Conservation (phyloP, 2,888 invertebrate genomes). For the Cerceris rybyensis region DNA sequence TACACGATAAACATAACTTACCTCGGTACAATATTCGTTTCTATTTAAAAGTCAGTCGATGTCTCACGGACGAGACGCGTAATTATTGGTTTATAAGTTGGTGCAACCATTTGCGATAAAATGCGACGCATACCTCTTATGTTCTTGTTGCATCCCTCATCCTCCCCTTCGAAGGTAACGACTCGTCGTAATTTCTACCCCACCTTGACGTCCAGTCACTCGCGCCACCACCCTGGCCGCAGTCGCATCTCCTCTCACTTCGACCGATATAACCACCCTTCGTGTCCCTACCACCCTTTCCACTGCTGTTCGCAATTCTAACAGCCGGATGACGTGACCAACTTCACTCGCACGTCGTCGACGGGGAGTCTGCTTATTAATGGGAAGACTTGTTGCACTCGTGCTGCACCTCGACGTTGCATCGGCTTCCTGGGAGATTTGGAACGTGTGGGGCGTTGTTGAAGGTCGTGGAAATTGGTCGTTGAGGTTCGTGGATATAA, state of each 20-base stretch:
- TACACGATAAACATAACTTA: too few species aligned
- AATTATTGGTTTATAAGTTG: neutral
- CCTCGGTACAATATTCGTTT: too few species aligned
- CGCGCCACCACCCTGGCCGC: slow-evolving; percentile 13
- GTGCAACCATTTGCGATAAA: slow-evolving; percentile 2
- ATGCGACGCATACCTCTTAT: slow-evolving; percentile 26
- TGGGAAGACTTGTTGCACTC: slow-evolving; percentile 67
- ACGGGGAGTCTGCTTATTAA: slow-evolving; percentile 58
- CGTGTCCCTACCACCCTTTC: slow-evolving; percentile 27
- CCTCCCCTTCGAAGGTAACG: slow-evolving; percentile 32
- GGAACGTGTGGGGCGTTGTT: neutral
- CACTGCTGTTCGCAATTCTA: slow-evolving; percentile 37
- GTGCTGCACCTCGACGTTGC: slow-evolving; percentile 22
- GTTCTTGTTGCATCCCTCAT: slow-evolving; percentile 44
- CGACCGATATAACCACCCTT: slow-evolving; percentile 10
- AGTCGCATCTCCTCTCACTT: slow-evolving; percentile 4
- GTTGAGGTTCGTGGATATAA: neutral
- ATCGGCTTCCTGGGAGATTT: slow-evolving; percentile 8
- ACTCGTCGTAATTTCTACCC: slow-evolving; percentile 38
- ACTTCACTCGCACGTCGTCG: slow-evolving; percentile 47
- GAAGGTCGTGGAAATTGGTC: neutral
- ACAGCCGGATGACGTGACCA: slow-evolving; percentile 50
- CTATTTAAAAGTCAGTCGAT: too few species aligned
- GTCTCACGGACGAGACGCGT: neutral
- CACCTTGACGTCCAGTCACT: slow-evolving; percentile 32